Evolutionary conservation across 1,140 invertebrate genomes (phyloP).

Genomic region (Eriocheir sinensis): DNA sequence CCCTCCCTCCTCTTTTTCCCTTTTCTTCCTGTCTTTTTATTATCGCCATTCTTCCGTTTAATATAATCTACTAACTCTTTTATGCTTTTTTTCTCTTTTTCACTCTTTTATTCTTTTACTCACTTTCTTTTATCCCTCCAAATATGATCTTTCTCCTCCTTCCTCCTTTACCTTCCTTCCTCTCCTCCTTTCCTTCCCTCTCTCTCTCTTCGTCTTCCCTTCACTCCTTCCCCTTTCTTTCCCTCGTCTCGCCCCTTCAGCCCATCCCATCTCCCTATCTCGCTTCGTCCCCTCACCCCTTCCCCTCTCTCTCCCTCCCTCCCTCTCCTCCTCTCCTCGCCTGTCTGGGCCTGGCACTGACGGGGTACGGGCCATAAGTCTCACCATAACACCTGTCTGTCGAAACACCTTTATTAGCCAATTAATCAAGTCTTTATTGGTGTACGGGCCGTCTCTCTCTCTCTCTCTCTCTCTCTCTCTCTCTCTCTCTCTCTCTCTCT

Average conservation of each 20-base stretch:
- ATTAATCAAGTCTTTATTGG: background rate
- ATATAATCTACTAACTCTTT: no score
- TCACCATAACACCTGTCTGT: no score
- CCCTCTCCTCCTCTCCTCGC: background rate
- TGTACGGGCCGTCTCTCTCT: background rate
- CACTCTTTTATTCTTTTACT: no score
- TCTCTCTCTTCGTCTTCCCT: background rate
- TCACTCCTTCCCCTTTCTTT: background rate
- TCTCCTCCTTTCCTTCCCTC: background rate
- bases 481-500: conserved; percentile 14
- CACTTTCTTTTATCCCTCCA: no score
- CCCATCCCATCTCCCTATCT: background rate
- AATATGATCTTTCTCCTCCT: no score
- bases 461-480: conserved; percentile 10
- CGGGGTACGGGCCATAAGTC: no score
- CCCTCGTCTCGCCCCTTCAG: background rate
- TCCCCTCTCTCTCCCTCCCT: background rate
- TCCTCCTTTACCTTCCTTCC: background rate
- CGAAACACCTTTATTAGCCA: no score
- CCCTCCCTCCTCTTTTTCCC: no score
- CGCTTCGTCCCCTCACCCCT: background rate
- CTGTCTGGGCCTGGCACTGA: no score
- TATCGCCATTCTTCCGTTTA: no score
- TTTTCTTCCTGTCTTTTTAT: no score
- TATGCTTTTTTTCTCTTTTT: no score